Conservation (phyloP, 2,888 invertebrate genomes). For the Bruchidius siliquastri region DNA sequence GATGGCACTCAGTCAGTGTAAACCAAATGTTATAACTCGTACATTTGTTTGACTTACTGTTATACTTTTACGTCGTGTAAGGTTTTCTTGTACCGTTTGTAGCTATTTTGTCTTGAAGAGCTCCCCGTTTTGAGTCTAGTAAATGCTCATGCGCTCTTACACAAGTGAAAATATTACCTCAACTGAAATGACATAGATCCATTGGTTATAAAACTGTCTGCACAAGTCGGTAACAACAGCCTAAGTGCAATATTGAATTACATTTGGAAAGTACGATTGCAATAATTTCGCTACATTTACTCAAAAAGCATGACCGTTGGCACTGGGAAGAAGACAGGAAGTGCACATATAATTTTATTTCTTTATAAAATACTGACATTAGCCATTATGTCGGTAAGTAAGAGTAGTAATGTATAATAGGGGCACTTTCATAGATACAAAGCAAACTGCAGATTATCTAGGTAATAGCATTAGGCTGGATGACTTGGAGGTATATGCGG, state of each 20-base stretch:
- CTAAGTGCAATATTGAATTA: not conserved
- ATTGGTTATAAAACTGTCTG: too few relatives aligned
- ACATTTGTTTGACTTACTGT: too few relatives aligned
- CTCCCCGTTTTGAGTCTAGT: too few relatives aligned
- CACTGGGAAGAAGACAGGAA: not conserved
- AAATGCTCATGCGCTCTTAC: too few relatives aligned
- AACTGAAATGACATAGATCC: too few relatives aligned
- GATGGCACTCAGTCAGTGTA: too few relatives aligned
- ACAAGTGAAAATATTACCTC: too few relatives aligned
- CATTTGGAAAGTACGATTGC: not conserved
- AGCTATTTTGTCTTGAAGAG: too few relatives aligned
- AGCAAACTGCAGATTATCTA: not conserved
- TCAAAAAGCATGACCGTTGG: not conserved
- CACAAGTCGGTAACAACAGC: not conserved
- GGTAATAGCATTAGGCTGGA: not conserved
- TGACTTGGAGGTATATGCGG: not conserved
- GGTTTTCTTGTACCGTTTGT: too few relatives aligned
- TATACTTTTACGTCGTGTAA: too few relatives aligned
- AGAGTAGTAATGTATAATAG: not conserved
- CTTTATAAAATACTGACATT: not conserved
- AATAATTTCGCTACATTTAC: not conserved
- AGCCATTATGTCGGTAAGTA: not conserved
- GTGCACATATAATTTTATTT: not conserved
- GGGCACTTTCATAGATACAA: not conserved
- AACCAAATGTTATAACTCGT: too few relatives aligned